Evolutionary conservation across 2,797 vertebrate genomes (phyloP).

Genomic region (Peromyscus eremicus): DNA sequence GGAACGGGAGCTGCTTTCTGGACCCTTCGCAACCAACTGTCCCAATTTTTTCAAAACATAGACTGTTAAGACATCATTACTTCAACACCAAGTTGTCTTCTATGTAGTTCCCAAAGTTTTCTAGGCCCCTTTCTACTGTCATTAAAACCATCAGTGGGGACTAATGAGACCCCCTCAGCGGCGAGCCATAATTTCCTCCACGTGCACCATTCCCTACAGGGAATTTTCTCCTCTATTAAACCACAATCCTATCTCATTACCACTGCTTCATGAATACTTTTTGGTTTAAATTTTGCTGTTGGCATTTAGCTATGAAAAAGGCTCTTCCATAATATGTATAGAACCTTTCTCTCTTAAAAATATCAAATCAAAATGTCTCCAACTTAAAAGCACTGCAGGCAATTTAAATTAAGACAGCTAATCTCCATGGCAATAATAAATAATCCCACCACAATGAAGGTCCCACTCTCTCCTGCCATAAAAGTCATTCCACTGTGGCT

Average conservation of each 20-base stretch:
- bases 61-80: not conserved
- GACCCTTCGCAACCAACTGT: not conserved
- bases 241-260: constrained; percentile 74
- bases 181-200: constrained; percentile 61
- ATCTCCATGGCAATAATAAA: constrained; percentile 63
- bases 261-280: constrained; percentile 72
- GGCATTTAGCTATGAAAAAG: constrained; percentile 76
- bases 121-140: constrained; percentile 17
- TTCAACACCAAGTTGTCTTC: constrained; percentile 55
- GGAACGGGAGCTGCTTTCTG: not conserved
- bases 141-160: constrained; percentile 58
- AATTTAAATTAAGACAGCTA: constrained; percentile 46
- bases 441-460: not conserved
- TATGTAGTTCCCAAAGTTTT: constrained; percentile 26
- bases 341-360: constrained; percentile 66
- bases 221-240: constrained; percentile 62
- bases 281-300: constrained; percentile 74
- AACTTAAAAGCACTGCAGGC: constrained; percentile 61
- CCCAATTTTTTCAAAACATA: constrained; percentile 45
- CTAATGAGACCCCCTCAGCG: constrained; percentile 76
- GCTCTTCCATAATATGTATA: constrained; percentile 70
- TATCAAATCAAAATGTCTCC: constrained; percentile 75
- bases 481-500: not conserved
- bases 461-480: not conserved
- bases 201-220: constrained; percentile 59